Percentiles rank a stretch among this genome's conserved stretches.
These are phyloP conservation scores for Patagioenas fasciata DNA, from an alignment of 2,113 vertebrate genomes.

Conservation along the genomic window DNA sequence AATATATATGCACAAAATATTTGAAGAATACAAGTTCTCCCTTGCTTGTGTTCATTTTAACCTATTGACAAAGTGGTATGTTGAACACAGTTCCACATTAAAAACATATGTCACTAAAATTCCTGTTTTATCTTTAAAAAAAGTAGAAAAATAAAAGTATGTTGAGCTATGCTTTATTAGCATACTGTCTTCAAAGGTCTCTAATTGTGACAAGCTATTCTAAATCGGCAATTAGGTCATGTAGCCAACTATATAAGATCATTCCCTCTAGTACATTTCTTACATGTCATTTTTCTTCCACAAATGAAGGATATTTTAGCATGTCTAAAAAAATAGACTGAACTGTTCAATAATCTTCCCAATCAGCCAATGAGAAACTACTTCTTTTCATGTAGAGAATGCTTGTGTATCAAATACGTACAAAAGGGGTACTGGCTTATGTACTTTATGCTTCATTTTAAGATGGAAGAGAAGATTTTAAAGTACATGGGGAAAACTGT, in stretches of 20 bases:
- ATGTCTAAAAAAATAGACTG: background rate
- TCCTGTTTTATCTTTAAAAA: background rate
- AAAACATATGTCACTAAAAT: background rate
- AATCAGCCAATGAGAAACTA: background rate
- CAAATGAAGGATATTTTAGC: background rate
- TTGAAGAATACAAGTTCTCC: background rate
- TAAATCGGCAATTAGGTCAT: background rate
- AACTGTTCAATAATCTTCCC: background rate
- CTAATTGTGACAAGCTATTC: background rate
- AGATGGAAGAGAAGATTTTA: background rate
- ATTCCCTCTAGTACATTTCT: background rate
- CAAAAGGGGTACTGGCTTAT: background rate
- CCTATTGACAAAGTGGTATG: too few relatives aligned
- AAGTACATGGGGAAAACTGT: background rate
- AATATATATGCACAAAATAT: background rate
- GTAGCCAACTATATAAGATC: background rate
- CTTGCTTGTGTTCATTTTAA: background rate
- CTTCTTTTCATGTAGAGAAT: background rate
- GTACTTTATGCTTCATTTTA: background rate
- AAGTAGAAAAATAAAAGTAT: background rate
- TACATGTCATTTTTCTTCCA: background rate
- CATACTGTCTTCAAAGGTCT: background rate
- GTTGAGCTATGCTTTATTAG: background rate
- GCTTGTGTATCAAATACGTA: background rate
- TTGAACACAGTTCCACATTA: background rate